Evolutionary conservation across 2,113 vertebrate genomes (phyloP).

Genomic region (Chrysochloris asiatica): DNA sequence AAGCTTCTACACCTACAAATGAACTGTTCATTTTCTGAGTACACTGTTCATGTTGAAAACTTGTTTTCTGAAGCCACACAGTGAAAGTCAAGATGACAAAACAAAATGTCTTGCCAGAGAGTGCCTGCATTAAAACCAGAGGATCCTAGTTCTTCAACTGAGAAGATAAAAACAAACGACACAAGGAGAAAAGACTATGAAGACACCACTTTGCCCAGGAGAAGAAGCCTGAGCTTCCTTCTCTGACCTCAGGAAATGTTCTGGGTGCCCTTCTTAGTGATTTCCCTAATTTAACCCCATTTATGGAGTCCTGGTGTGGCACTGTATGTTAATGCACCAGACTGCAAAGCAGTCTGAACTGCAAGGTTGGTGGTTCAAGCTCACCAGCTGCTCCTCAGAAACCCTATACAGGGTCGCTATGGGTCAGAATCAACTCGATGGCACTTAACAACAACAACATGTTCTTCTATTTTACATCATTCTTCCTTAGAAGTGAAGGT

Average conservation of each 20-base stretch:
- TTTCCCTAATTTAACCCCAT: neutral
- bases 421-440: too few species aligned
- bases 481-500: neutral
- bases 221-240: neutral
- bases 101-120: too few species aligned
- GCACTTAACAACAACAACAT: too few species aligned
- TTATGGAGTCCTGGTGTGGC: too few species aligned
- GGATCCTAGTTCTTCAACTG: neutral
- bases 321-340: too few species aligned
- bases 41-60: neutral
- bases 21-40: neutral
- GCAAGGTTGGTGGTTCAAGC: too few species aligned
- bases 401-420: too few species aligned
- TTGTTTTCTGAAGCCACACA: conserved; percentile 21
- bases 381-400: too few species aligned
- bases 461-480: neutral
- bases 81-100: conserved; percentile 30
- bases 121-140: neutral
- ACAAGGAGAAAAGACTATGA: neutral
- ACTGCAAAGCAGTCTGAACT: too few species aligned
- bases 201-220: neutral
- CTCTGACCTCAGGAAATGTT: neutral
- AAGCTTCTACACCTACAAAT: conserved; percentile 43
- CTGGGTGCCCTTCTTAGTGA: neutral
- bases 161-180: neutral